Percentiles rank a stretch among this genome's conserved stretches.
Evolutionary conservation across 2,888 invertebrate species (phyloP).

Genomic region (Allolobophora icterica): DNA sequence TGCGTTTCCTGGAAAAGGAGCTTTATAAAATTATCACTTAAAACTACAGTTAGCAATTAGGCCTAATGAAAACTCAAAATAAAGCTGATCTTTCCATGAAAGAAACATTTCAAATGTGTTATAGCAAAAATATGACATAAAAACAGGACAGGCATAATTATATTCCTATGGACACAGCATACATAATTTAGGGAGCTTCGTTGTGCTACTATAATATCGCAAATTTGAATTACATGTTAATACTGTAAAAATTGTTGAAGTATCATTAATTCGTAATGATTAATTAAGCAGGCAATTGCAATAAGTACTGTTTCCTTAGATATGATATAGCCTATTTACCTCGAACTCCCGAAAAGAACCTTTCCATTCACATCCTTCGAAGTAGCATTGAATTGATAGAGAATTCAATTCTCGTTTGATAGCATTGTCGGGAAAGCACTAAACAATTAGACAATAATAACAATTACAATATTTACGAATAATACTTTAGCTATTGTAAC

Average conservation of each 20-base stretch:
- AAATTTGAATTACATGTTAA: background rate
- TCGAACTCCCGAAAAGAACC: background rate
- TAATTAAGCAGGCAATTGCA: background rate
- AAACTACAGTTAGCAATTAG: too few species aligned
- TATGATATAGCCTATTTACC: background rate
- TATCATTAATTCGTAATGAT: background rate
- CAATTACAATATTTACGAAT: background rate
- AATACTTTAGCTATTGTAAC: too few species aligned
- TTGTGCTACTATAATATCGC: too few species aligned
- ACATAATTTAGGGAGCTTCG: too few species aligned
- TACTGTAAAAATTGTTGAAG: background rate
- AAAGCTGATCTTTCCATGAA: too few species aligned
- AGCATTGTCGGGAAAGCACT: background rate
- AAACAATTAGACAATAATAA: background rate
- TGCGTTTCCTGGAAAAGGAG: too few species aligned
- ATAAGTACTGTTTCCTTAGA: background rate
- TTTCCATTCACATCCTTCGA: background rate
- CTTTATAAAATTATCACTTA: too few species aligned
- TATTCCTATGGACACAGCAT: too few species aligned
- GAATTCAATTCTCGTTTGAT: constrained; percentile 17
- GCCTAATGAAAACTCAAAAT: too few species aligned
- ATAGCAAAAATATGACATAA: too few species aligned
- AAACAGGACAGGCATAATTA: too few species aligned
- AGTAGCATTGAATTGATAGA: background rate
- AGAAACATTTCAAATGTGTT: too few species aligned